Percentiles rank a stretch among this genome's conserved stretches.
phyloP scores from a whole-genome alignment of 2,113 vertebrate species.

The Galbula dea region DNA sequence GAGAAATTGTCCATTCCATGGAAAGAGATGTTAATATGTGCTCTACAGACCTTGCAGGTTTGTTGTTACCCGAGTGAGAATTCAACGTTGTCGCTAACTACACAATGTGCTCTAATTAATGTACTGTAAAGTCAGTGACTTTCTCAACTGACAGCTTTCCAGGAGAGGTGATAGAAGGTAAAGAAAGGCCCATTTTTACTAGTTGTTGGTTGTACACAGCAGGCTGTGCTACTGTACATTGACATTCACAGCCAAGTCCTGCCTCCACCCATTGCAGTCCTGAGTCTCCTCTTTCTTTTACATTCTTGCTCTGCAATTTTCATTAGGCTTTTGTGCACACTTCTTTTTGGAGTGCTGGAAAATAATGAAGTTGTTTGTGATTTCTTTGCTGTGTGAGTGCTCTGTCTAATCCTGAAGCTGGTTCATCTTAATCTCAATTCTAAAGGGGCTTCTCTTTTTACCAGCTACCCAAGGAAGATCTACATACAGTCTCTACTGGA shows the following conservation, averaged over 20 bases:
- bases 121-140: not conserved
- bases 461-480: conserved; percentile 1
- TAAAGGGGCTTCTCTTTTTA: conserved; percentile 9
- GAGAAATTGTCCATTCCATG: not conserved
- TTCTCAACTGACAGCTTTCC: not conserved
- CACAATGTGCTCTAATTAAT: not conserved
- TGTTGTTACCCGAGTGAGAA: not conserved
- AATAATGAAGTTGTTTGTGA: conserved; percentile 31
- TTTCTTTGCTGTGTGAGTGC: not conserved
- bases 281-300: not conserved
- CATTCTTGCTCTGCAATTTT: not conserved
- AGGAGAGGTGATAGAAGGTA: not conserved
- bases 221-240: not conserved
- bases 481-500: conserved; percentile 3
- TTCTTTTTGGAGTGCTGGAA: not conserved
- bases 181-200: not conserved
- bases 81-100: not conserved
- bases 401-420: not conserved
- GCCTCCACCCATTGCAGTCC: not conserved
- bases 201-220: not conserved
- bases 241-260: not conserved
- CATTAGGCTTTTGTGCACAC: not conserved
- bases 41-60: not conserved
- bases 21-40: not conserved
- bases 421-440: conserved; percentile 11